Evolutionary conservation across 2,888 invertebrate genomes (phyloP), one percentile per base, ranked within the genome.

Genomic region (Heptascelio sp.): DNA sequence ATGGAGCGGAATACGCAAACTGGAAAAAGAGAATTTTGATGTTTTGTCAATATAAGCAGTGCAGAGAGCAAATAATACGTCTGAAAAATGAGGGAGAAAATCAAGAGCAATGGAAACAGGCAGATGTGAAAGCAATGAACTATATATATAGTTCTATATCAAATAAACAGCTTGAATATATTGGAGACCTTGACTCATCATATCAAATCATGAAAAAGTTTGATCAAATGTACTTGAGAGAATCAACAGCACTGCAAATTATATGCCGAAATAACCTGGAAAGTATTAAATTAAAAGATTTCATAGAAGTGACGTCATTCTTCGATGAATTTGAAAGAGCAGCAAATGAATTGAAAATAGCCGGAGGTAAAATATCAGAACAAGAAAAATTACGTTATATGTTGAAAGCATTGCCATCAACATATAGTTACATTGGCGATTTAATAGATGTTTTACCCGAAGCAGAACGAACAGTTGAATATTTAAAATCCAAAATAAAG

Each of bases 341-440:
- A n/a, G 23, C 55, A 6, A 88, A 89, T 59, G 85, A 88, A 19
- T 72, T 89, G 6, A 89, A 86, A 72, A 15, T 26, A 17, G 34
- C 21, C 1, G 51, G 51, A 43, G 65, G n/a, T 3, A 15, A 17
- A 46, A 13, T 88, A 1, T 57, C 67, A 8, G 85, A 88, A 80
- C 21, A 80, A 19, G 87, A 89, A 59, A 89, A 90, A 73, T 34
- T 89, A 37, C 84, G 79, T 19, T 89, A 89, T 62, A 81, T 89
- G 85, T 25, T 90, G 9, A 87, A 72, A 53, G 79, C 86, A 40
- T 67, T 89, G 21, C 88, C 89, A 57, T 30, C 51, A 65, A 77
- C 71, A 21, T 86, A 86, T n/a, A 87, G 87, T 60, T 79, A 89
- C 60, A 86, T 89, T 60, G 88, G 87, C 17, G 89, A 88, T 78